Evolutionary conservation across 2,797 vertebrate genomes (phyloP).

Genomic region (Rhabdophis nuchalis): DNA sequence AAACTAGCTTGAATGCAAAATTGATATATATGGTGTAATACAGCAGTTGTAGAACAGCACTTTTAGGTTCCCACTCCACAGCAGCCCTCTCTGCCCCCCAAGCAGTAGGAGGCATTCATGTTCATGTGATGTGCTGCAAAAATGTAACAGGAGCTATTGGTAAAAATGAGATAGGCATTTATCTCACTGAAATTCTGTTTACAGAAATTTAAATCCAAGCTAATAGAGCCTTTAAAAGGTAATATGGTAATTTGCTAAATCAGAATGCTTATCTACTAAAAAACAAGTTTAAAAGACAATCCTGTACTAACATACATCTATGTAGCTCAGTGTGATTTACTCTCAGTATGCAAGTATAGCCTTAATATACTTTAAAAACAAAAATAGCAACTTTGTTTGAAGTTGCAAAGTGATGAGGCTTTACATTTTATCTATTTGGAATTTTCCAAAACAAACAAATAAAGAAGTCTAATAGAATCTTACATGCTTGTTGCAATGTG

Average conservation of each 20-base stretch:
- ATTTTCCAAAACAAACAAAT: not conserved
- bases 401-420: not conserved
- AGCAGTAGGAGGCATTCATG: not conserved
- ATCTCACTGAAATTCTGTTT: not conserved
- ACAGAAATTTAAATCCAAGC: not conserved
- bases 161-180: not conserved
- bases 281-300: not conserved
- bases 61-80: not conserved
- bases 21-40: not conserved
- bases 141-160: not conserved
- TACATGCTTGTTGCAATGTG: too few relatives aligned
- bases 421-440: not conserved
- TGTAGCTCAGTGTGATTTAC: not conserved
- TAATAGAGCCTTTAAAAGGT: not conserved
- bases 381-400: not conserved
- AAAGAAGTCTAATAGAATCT: too few relatives aligned
- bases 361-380: not conserved
- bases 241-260: not conserved
- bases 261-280: not conserved
- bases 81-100: not conserved
- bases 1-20: not conserved
- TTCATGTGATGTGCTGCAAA: not conserved
- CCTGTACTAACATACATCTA: not conserved
- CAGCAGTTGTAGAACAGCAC: not conserved
- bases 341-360: not conserved